Conservation (phyloP, 2,113 vertebrate species). For the Struthio camelus region DNA sequence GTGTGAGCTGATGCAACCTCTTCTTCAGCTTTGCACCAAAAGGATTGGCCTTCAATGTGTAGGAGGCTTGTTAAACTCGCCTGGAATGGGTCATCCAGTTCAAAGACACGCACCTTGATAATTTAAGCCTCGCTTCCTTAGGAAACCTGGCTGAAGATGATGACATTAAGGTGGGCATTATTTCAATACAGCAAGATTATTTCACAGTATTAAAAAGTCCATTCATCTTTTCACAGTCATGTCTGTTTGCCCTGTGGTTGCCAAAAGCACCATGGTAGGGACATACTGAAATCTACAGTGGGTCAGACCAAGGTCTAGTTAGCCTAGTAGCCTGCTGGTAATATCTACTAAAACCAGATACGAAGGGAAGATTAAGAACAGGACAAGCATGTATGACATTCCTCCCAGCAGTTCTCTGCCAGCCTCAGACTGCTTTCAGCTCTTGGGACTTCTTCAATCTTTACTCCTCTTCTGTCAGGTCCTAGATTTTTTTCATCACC, state of each 20-base stretch:
- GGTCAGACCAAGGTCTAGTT: not conserved
- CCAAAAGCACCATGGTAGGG: not conserved
- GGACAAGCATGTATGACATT: not conserved
- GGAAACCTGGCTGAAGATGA: not conserved
- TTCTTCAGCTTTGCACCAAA: not conserved
- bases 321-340: not conserved
- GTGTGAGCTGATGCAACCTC: not conserved
- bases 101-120: not conserved
- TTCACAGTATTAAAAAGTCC: not conserved
- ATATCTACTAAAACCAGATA: not conserved
- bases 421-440: not conserved
- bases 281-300: not conserved
- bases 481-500: not conserved
- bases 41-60: not conserved
- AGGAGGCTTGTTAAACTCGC: not conserved
- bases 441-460: not conserved
- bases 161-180: not conserved
- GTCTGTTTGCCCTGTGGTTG: not conserved
- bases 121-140: not conserved
- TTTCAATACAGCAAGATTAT: not conserved
- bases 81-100: not conserved
- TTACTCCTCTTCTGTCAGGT: not conserved
- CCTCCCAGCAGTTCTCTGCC: not conserved
- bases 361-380: not conserved
- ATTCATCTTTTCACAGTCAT: not conserved